A percentile compares a stretch with the other conserved stretches of the same genome.
Evolutionary conservation across 1,140 invertebrate genomes (phyloP).

Genomic region (Calliphora vicina): DNA sequence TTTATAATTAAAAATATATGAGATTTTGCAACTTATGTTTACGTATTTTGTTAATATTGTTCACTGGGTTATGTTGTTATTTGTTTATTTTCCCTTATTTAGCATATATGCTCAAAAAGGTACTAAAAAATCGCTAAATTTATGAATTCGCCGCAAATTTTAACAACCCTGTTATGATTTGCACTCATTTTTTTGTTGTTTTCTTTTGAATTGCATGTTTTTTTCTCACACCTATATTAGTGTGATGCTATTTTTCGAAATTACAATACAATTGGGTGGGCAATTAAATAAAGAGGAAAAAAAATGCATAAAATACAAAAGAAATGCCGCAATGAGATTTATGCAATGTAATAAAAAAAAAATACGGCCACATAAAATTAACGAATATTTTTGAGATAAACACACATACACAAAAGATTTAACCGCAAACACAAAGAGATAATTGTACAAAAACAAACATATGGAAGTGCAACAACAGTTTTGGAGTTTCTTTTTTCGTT

Average conservation of each 20-base stretch:
- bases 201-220: neutral
- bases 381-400: no score
- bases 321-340: neutral
- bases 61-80: neutral
- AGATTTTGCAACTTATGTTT: no score
- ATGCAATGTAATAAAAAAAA: no score
- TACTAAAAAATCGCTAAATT: neutral
- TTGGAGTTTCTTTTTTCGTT: no score
- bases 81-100: neutral
- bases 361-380: no score
- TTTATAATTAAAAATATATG: no score
- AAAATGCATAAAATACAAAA: neutral
- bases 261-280: neutral
- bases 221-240: neutral
- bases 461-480: no score
- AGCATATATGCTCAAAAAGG: neutral
- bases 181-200: neutral
- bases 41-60: no score
- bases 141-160: neutral
- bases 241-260: neutral
- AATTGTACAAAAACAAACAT: no score
- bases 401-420: no score
- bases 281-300: no score
- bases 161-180: neutral
- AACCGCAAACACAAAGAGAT: no score